Conservation (phyloP, 2,113 vertebrate genomes). For the Trachemys scripta region DNA sequence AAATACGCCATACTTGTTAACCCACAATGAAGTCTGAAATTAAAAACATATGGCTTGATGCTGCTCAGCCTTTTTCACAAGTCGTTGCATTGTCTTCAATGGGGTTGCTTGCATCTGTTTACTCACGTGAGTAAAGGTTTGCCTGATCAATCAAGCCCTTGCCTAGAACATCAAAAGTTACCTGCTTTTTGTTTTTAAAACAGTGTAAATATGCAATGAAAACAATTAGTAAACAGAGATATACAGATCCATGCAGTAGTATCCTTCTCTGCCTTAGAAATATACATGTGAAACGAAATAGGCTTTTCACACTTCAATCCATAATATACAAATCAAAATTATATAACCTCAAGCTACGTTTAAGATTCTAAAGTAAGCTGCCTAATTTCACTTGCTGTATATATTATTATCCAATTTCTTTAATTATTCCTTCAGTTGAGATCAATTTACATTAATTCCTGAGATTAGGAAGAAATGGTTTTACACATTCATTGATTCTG, state of each 20-base stretch:
- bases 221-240: not conserved
- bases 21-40: not conserved
- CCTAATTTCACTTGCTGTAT: not conserved
- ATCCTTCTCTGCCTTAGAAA: constrained; percentile 16
- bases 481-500: not conserved
- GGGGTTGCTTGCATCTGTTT: not conserved
- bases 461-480: constrained; percentile 18
- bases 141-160: not conserved
- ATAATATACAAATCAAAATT: constrained; percentile 28
- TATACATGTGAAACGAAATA: not conserved
- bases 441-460: constrained; percentile 54
- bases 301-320: not conserved
- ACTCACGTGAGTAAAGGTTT: constrained; percentile 19
- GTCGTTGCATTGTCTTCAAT: not conserved
- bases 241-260: not conserved
- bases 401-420: not conserved
- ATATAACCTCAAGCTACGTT: not conserved
- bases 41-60: not conserved
- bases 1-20: not conserved
- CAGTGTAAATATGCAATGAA: not conserved
- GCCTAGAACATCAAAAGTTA: not conserved
- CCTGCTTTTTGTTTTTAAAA: constrained; percentile 19
- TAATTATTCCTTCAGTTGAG: constrained; percentile 25
- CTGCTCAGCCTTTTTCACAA: not conserved
- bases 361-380: constrained; percentile 14